Percentiles rank a stretch among this genome's conserved stretches.
Conservation (phyloP, 2,888 invertebrate species). For the Ichneumoninae sp. region DNA sequence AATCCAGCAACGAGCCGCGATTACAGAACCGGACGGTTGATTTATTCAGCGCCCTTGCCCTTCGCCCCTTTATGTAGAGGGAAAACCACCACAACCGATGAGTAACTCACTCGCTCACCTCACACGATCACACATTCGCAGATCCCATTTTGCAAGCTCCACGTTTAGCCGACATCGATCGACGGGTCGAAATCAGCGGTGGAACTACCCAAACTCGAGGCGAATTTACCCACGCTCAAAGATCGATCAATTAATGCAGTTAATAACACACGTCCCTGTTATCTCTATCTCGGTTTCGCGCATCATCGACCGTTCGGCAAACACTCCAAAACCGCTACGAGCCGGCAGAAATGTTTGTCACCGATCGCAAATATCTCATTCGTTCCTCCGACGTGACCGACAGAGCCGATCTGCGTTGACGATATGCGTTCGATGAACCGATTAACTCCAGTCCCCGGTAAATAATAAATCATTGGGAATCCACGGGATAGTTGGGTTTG, state of each 20-base stretch:
- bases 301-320: neutral
- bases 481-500: neutral
- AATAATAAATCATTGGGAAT: neutral
- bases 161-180: neutral
- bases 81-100: neutral
- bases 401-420: neutral
- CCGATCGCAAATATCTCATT: neutral
- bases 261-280: neutral
- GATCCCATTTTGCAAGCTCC: neutral
- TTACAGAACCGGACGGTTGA: constrained; percentile 17
- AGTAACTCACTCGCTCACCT: neutral
- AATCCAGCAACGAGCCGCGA: constrained; percentile 11
- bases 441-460: neutral
- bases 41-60: constrained; percentile 14
- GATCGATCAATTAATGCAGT: neutral
- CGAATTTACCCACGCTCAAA: neutral
- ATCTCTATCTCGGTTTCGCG: neutral
- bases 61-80: neutral
- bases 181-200: neutral
- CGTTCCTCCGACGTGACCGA: neutral
- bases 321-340: too few relatives aligned
- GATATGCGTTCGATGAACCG: too few relatives aligned
- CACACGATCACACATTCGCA: neutral
- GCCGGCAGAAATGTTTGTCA: neutral
- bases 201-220: neutral